phyloP scores from a whole-genome alignment of 2,113 vertebrate genomes.

The Dipodomys stephensi region DNA sequence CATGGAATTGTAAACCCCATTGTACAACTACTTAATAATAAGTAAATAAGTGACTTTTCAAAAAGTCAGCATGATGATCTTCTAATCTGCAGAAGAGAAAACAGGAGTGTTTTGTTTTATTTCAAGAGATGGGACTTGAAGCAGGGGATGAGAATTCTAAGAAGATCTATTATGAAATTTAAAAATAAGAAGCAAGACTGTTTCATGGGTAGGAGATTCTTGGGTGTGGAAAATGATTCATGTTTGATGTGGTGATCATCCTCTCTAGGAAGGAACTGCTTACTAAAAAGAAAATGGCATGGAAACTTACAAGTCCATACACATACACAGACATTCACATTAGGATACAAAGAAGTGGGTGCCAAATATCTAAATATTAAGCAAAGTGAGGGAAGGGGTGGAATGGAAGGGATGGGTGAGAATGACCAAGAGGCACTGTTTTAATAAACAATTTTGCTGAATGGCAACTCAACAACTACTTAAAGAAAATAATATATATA shows the following conservation, averaged over 20 bases:
- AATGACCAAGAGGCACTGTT: no score
- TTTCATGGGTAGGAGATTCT: background rate
- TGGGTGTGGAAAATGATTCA: background rate
- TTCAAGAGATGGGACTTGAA: constrained; percentile 23
- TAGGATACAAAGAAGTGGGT: background rate
- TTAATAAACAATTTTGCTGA: no score
- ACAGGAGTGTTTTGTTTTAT: background rate
- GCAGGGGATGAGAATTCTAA: background rate
- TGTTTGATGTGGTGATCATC: background rate
- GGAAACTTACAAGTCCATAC: background rate
- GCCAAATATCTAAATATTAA: no score
- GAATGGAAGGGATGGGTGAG: no score
- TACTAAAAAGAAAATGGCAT: background rate
- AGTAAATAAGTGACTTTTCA: no score
- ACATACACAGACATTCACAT: background rate
- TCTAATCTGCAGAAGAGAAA: background rate
- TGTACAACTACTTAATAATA: no score
- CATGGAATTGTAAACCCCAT: no score
- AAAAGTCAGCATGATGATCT: background rate
- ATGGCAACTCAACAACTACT: no score
- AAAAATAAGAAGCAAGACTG: background rate
- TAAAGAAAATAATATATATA: no score
- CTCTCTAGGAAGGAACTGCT: background rate
- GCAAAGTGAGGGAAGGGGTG: no score
- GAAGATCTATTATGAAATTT: background rate